These are phyloP conservation scores for Mormyrus proboscirostris DNA, from an alignment of 2,797 vertebrate genomes.

Conservation along the genomic window DNA sequence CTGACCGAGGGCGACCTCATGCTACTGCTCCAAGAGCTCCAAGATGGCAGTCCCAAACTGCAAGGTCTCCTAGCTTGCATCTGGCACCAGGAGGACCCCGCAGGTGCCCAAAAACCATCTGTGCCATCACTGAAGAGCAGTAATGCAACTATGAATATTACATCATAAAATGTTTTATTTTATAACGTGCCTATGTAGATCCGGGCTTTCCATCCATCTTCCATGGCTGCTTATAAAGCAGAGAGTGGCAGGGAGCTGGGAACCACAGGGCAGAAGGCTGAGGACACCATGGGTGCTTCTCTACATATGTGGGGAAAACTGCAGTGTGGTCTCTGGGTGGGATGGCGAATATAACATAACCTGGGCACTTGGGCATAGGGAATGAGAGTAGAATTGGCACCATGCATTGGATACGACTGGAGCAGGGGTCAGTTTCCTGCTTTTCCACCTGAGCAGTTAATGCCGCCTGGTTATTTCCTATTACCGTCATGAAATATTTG, in stretches of 20 bases:
- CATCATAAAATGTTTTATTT: background rate
- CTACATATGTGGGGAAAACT: background rate
- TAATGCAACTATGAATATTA: background rate
- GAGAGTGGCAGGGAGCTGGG: background rate
- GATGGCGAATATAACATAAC: background rate
- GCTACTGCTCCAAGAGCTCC: slow-evolving; percentile 58
- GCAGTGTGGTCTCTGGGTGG: background rate
- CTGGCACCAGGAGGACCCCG: slow-evolving; percentile 29
- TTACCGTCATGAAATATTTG: background rate
- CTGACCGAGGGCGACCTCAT: slow-evolving; percentile 58
- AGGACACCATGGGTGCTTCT: background rate
- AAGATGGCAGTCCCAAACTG: slow-evolving; percentile 49
- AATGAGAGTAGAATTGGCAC: background rate
- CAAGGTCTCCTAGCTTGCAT: slow-evolving; percentile 51
- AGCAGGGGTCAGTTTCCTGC: background rate
- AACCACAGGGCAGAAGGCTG: background rate
- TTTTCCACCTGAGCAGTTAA: background rate
- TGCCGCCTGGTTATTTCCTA: background rate
- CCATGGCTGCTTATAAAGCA: background rate
- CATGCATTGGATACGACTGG: background rate
- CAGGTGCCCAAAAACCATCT: background rate
- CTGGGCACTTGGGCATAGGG: background rate
- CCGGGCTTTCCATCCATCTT: background rate
- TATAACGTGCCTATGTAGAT: background rate
- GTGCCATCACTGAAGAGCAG: background rate